Percentiles rank a stretch among this genome's conserved stretches.
These are phyloP conservation scores for Cecropterus lyciades DNA, from an alignment of 1,140 invertebrate genomes.

Conservation along the genomic window DNA sequence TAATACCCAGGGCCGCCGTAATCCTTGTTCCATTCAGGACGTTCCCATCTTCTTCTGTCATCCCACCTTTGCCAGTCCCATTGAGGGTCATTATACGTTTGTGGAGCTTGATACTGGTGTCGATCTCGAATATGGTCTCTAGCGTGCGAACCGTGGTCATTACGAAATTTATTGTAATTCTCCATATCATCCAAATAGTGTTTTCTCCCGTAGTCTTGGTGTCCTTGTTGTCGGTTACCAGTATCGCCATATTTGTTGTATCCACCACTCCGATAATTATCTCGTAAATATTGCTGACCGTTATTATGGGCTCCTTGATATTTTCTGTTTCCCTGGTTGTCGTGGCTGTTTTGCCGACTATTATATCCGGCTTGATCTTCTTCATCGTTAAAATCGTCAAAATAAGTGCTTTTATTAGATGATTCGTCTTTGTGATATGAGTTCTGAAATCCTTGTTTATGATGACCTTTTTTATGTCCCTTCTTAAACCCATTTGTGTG, in stretches of 20 bases:
- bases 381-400: conserved; percentile 86
- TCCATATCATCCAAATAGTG: conserved; percentile 82
- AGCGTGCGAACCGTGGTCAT: conserved; percentile 70
- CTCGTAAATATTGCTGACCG: conserved; percentile 63
- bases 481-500: conserved; percentile 78
- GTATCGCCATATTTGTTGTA: conserved; percentile 82
- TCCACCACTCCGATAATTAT: conserved; percentile 75
- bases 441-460: conserved; percentile 87
- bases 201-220: conserved; percentile 82
- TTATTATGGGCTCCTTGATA: conserved; percentile 82
- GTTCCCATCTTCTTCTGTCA: conserved; percentile 60
- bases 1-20: conserved; percentile 68
- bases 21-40: conserved; percentile 60
- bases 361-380: conserved; percentile 84
- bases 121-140: conserved; percentile 65
- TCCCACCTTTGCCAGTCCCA: conserved; percentile 67
- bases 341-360: conserved; percentile 76
- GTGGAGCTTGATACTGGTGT: conserved; percentile 59
- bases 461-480: conserved; percentile 87
- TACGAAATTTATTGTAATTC: conserved; percentile 74
- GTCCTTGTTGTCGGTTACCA: conserved; percentile 73
- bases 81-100: conserved; percentile 53
- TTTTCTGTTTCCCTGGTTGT: conserved; percentile 77
- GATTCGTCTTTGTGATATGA: conserved; percentile 88
- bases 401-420: conserved; percentile 87